Base-by-base conservation (phyloP, 2,797 vertebrate genomes). In the Coreius guichenoti region DNA sequence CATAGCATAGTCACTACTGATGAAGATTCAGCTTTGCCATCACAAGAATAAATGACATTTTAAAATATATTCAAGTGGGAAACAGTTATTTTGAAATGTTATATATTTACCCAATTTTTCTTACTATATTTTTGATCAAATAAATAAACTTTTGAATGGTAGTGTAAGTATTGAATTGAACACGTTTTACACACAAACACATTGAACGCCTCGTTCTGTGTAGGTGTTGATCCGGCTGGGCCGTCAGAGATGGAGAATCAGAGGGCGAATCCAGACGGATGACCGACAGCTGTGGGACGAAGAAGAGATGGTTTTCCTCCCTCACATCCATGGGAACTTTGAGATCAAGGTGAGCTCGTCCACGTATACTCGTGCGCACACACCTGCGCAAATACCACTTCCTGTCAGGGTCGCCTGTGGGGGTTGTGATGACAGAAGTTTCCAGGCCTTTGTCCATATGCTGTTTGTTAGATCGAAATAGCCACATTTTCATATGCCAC, bases 231-330 rank as follows among this genome's bases (percentile, higher is more conserved):
- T 99, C 87, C 91, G 96, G 7, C 86, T 99, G 90, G 98, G 97
- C 8, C 96, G 96, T 51, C 98, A 99, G 84, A 96, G 97, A 43
- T 99, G 98, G 98, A 96, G 93, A 92, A 94, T 99, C 91, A 95
- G 95, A 90, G 98, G 98, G 78, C 95, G 93, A 88, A 99, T 99
- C 2, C 95, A 98, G 89, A 94, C 96, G 0, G 98, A 98, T 8
- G 96, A 99, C 93, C 96, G 95, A 69, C 98, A 99, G 88, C 94
- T 94, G 0, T 99, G 98, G 98, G 98, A 99, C 1, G 96, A 97
- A 75, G 98, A 98, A 85, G 96, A 98, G 87, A 97, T 95, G 92
- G 88, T 96, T 86, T 99, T 99, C 67, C 95, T 99, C 49, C 98
- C 97, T 0, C 95, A 95, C 6, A 96, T 98, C 58, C 95, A 96